phyloP scores from a whole-genome alignment of 1,140 invertebrate species.

The Neuroterus valhalla region DNA sequence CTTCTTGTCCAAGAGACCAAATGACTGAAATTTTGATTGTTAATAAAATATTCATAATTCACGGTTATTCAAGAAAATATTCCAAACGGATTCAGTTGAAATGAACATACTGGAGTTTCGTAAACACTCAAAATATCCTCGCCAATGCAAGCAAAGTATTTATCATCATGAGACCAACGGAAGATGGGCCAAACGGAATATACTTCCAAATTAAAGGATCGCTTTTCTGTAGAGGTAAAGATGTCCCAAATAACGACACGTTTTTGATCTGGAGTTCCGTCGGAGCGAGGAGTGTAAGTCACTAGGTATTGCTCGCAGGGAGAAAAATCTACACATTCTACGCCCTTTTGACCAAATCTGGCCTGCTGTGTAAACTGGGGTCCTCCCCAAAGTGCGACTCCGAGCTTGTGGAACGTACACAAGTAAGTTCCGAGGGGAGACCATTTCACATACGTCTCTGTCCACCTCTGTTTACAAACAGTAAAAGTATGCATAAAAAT shows the following conservation, averaged over 20 bases:
- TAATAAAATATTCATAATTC: constrained; percentile 32
- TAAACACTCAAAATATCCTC: constrained; percentile 92
- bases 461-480: constrained; percentile 84
- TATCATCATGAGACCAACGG: constrained; percentile 98
- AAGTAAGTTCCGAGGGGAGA: constrained; percentile 97
- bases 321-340: constrained; percentile 98
- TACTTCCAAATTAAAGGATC: constrained; percentile 91
- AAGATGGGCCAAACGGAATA: constrained; percentile 93
- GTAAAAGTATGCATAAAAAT: neutral
- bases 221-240: constrained; percentile 92
- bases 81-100: constrained; percentile 24
- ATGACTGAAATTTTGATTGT: constrained; percentile 80
- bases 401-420: constrained; percentile 95
- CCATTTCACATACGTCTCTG: constrained; percentile 97
- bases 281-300: constrained; percentile 88
- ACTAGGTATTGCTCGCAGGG: constrained; percentile 98
- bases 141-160: constrained; percentile 95
- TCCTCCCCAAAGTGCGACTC: constrained; percentile 98
- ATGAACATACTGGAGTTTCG: constrained; percentile 86
- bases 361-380: constrained; percentile 94
- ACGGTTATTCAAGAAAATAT: constrained; percentile 13
- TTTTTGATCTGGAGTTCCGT: constrained; percentile 80
- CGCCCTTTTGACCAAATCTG: constrained; percentile 92
- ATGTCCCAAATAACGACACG: constrained; percentile 96
- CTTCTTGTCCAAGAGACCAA: constrained; percentile 94